These are phyloP conservation scores for Henricia sp. DNA, from an alignment of 53 echinoderm and acorn worm genomes.

Conservation along the genomic window DNA sequence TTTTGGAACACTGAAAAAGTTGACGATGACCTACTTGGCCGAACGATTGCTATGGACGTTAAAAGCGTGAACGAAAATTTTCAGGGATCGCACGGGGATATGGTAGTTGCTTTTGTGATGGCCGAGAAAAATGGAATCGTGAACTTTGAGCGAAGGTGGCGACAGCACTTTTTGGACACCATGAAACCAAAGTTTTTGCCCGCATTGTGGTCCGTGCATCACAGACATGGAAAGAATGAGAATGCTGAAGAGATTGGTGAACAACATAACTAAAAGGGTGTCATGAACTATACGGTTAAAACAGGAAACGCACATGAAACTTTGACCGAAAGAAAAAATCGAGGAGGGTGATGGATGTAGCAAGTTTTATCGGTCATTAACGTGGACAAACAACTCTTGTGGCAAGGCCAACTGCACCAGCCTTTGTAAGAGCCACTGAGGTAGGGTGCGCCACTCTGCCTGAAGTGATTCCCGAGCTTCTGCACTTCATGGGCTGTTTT, in stretches of 20 bases:
- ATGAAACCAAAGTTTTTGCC: conserved; percentile 90
- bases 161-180: conserved; percentile 77
- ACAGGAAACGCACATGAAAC: too few relatives aligned
- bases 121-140: conserved; percentile 65
- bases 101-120: conserved; percentile 70
- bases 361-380: too few relatives aligned
- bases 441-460: too few relatives aligned
- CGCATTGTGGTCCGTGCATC: conserved; percentile 92
- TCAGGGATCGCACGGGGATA: conserved; percentile 81
- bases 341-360: too few relatives aligned
- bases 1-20: conserved; percentile 63
- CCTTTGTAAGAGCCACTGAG: too few relatives aligned
- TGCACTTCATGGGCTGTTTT: too few relatives aligned
- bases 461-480: too few relatives aligned
- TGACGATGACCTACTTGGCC: conserved; percentile 56
- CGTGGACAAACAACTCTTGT: too few relatives aligned
- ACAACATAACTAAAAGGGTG: too few relatives aligned
- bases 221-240: conserved; percentile 65
- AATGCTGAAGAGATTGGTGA: background rate
- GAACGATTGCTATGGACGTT: conserved; percentile 62
- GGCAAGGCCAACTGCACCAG: too few relatives aligned
- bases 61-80: conserved; percentile 73
- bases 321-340: too few relatives aligned
- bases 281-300: too few relatives aligned
- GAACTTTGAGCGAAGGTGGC: conserved; percentile 89